Conservation (phyloP, 2,888 invertebrate species). For the Chrysolina americana region DNA sequence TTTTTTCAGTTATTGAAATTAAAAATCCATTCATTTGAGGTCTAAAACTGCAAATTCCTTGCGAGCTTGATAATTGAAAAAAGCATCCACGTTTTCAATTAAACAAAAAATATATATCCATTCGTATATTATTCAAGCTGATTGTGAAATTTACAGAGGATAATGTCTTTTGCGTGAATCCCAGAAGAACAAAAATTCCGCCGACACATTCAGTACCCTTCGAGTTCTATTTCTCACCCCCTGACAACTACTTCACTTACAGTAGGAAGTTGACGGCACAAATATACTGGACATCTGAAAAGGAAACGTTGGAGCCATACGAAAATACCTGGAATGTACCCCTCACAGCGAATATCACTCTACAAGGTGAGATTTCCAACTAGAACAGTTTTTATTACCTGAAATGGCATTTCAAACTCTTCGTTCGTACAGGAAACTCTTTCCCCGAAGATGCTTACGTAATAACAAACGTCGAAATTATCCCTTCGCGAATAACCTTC, state of each 20-base stretch:
- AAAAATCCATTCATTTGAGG: too few relatives aligned
- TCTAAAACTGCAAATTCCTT: too few relatives aligned
- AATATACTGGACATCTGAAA: constrained; percentile 58
- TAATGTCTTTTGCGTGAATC: constrained; percentile 62
- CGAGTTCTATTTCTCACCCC: constrained; percentile 64
- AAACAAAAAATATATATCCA: too few relatives aligned
- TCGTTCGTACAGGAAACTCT: constrained; percentile 15
- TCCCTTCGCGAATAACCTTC: constrained; percentile 61
- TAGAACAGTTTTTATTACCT: neutral
- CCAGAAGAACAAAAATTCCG: constrained; percentile 57
- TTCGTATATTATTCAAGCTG: too few relatives aligned
- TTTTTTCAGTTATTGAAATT: too few relatives aligned
- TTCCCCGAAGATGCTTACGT: constrained; percentile 1
- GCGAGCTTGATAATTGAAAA: too few relatives aligned
- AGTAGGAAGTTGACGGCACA: constrained; percentile 61
- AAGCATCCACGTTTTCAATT: too few relatives aligned
- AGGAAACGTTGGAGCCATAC: constrained; percentile 13
- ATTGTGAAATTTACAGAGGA: constrained; percentile 56
- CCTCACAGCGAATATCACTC: constrained; percentile 38
- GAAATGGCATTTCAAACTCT: neutral
- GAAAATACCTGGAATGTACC: constrained; percentile 32
- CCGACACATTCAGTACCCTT: constrained; percentile 61
- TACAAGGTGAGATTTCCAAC: constrained; percentile 46
- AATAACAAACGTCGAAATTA: constrained; percentile 57
- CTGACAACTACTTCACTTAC: constrained; percentile 58